Conservation (phyloP, 2,888 invertebrate species). For the Tachystola acroxantha region DNA sequence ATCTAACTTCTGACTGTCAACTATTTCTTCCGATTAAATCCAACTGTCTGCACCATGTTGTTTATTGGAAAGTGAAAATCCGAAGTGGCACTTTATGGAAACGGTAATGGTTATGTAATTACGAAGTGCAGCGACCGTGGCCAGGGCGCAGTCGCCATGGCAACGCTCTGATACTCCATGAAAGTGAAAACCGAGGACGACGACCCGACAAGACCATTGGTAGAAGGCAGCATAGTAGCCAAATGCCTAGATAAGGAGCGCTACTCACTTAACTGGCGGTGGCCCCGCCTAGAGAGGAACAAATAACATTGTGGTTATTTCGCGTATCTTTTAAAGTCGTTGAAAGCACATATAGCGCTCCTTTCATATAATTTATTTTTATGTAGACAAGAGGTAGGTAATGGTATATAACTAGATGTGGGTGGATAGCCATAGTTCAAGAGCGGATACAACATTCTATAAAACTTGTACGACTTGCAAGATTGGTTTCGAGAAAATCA, state of each 20-base stretch:
- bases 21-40: too few species aligned
- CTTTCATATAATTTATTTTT: too few species aligned
- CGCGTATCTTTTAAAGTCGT: too few species aligned
- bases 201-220: conserved; percentile 23
- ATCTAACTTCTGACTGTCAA: too few species aligned
- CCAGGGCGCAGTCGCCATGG: conserved; percentile 37
- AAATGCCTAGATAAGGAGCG: too few species aligned
- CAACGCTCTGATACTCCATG: conserved; percentile 52
- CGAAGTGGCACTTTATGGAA: conserved; percentile 26
- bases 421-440: not conserved
- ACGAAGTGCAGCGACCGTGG: conserved; percentile 39
- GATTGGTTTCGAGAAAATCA: not conserved
- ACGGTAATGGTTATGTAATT: conserved; percentile 42
- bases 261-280: too few species aligned
- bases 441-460: not conserved
- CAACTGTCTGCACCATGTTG: conserved; percentile 2
- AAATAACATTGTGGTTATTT: too few species aligned
- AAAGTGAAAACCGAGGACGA: conserved; percentile 53
- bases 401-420: too few species aligned
- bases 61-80: conserved; percentile 47
- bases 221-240: too few species aligned
- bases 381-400: too few species aligned
- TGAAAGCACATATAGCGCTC: too few species aligned
- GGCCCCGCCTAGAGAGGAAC: too few species aligned
- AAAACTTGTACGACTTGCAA: conserved; percentile 1